A percentile compares a stretch with the other conserved stretches of the same genome.
Conservation (phyloP, 2,888 invertebrate genomes). For the Dynastes hyllus region DNA sequence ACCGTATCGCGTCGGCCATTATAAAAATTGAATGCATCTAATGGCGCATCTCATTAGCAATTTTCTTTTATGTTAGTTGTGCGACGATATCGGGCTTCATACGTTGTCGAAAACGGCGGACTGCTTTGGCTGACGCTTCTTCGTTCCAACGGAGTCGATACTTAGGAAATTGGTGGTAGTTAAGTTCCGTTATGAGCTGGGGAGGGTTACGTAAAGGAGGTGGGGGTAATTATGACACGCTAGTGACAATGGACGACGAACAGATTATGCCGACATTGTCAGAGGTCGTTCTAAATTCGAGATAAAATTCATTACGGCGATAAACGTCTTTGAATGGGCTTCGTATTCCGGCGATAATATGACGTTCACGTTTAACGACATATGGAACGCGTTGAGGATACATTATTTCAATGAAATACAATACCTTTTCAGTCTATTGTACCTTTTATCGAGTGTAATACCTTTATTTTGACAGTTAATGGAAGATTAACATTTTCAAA, state of each 20-base stretch:
- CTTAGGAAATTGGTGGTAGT: slow-evolving; percentile 44
- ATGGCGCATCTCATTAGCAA: slow-evolving; percentile 43
- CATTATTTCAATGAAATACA: background rate
- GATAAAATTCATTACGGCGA: slow-evolving; percentile 59
- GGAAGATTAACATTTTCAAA: too few relatives aligned
- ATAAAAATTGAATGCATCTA: slow-evolving; percentile 33
- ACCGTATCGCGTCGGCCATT: background rate
- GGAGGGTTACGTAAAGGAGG: slow-evolving; percentile 45
- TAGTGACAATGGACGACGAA: slow-evolving; percentile 54
- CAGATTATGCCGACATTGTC: slow-evolving; percentile 54
- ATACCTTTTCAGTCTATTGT: too few relatives aligned
- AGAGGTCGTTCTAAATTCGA: slow-evolving; percentile 55
- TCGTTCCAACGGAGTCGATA: slow-evolving; percentile 25
- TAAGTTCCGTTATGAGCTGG: slow-evolving; percentile 47
- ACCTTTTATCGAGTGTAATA: too few relatives aligned
- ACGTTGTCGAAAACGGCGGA: background rate
- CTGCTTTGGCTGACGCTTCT: background rate
- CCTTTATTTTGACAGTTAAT: too few relatives aligned
- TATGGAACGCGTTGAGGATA: slow-evolving; percentile 2
- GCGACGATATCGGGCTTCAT: background rate
- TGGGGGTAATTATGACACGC: too few relatives aligned
- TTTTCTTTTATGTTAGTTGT: slow-evolving; percentile 34
- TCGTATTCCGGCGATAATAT: slow-evolving; percentile 31
- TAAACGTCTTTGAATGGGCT: slow-evolving; percentile 51
- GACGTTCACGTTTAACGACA: background rate